Evolutionary conservation across 2,888 invertebrate species (phyloP), one percentile per base, ranked within the genome.

Genomic region (Drosophila pseudotakahashii): DNA sequence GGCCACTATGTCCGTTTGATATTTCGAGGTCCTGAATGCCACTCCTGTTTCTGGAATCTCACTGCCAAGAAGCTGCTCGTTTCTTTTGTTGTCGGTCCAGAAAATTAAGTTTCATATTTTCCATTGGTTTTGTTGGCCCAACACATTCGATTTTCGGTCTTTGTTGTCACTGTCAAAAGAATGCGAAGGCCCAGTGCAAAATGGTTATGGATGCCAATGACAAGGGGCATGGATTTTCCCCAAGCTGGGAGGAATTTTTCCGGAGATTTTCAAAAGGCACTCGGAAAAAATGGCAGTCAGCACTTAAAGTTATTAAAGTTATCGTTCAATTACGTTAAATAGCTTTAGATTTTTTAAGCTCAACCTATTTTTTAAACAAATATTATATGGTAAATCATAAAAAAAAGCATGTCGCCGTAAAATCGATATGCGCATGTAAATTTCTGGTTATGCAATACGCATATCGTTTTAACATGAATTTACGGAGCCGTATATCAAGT

Each of bases 171-270:
- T 11, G 7, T 10, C 42, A 34, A 23, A 34, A 13, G 41, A 60
- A 54, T 53, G 13, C 32, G n/a, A n/a, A n/a, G 7, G 26, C n/a
- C 34, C 19, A 16, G 23, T 54, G 54, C n/a, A 54, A 54, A 44
- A 42, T 34, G 55, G 23, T 54, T 42, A 60, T 41, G 60, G 60
- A 60, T 60, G 60, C 60, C 60, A 60, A 26, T 55, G 60, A 44
- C 57, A 44, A 57, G 44, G 42, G 53, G 41, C 32, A 32, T n/a
- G n/a, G n/a, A n/a, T n/a, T n/a, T n/a, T n/a, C n/a, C n/a, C n/a
- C n/a, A n/a, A n/a, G n/a, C n/a, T n/a, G n/a, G n/a, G n/a, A n/a
- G n/a, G n/a, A n/a, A n/a, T n/a, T 47, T 47, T 32, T 32, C n/a
- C 6, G 32, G 3, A 7, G 11, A 47, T 14, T n/a, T 30, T 30